Evolutionary conservation across 2,797 vertebrate genomes (phyloP), one percentile per base, ranked within the genome.

Genomic region (Knipowitschia caucasica): DNA sequence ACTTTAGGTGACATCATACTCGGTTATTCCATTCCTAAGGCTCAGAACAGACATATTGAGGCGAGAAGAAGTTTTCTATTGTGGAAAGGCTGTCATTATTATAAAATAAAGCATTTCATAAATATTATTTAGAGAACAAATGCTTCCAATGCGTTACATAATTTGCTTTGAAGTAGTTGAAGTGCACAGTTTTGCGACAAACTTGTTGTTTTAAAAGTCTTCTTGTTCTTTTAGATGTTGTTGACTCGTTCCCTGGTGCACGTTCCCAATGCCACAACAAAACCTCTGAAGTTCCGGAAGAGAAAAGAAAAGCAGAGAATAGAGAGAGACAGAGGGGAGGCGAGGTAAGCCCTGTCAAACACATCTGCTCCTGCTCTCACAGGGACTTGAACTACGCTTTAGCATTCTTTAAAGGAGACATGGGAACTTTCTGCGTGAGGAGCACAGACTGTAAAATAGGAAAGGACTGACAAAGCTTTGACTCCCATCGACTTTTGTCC

Each of bases 301-400:
- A 15, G 7, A 26, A 26, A 8, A 26, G 39, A 14, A 20, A n/a
- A n/a, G n/a, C n/a, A 3, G 39, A 42, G 21, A 21, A 23, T 5
- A 24, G 12, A 44, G 14, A 10, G 23, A 33, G 39, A 26, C 42
- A 27, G 6, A 17, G 24, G 42, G 25, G 24, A 44, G n/a, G 9
- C n/a, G 6, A 26, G 42, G 42, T 26, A 26, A 44, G 15, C 7
- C 23, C 42, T 44, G 42, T 44, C 42, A 27, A 42, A 42, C 34
- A 4, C 17, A 4, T 15, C 42, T 26, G n/a, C n/a, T 25, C 2
- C 23, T 15, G 5, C 5, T 26, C 27, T 12, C 10, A 25, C 42
- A 8, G 7, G 5, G 21, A n/a, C 12, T 8, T 7, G 11, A 25
- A 24, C 14, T n/a, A 3, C 25, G n/a, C 21, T 24, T n/a, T 5